Conservation (phyloP, 2,888 invertebrate genomes). For the Hyposoter didymator region DNA sequence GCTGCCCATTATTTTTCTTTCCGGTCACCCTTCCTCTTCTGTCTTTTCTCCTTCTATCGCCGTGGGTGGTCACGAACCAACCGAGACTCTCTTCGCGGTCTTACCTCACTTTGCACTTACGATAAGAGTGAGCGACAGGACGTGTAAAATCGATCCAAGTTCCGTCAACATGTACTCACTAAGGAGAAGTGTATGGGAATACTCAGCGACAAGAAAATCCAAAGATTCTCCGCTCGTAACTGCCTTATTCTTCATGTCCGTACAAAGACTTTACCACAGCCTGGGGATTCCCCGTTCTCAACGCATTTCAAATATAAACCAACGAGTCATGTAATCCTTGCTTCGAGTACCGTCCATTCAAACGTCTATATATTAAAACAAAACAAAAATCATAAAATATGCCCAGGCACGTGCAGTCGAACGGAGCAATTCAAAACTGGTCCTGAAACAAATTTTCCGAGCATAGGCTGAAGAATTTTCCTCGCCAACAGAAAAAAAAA, state of each 20-base stretch:
- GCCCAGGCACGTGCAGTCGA: background rate
- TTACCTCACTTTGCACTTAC: constrained; percentile 72
- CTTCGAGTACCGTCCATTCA: background rate
- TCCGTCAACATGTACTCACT: constrained; percentile 55
- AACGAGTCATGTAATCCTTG: background rate
- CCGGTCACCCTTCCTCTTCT: constrained; percentile 49
- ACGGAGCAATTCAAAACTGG: background rate
- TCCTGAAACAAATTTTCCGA: background rate
- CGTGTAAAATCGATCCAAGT: constrained; percentile 68
- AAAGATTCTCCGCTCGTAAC: background rate
- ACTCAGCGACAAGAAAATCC: constrained; percentile 1
- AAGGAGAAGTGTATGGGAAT: constrained; percentile 10
- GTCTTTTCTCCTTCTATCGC: constrained; percentile 32
- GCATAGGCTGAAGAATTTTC: too few relatives aligned
- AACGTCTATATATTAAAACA: background rate
- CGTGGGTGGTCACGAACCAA: constrained; percentile 70
- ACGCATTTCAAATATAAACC: background rate
- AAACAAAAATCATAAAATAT: background rate
- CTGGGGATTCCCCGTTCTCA: background rate
- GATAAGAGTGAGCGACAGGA: constrained; percentile 64
- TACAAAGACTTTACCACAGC: background rate
- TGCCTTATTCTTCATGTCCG: background rate
- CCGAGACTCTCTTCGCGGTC: constrained; percentile 49
- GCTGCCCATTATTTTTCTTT: constrained; percentile 62
- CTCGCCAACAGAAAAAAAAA: background rate